phyloP scores from a whole-genome alignment of 2,797 vertebrate genomes.

The Amphiprion clarkii region DNA sequence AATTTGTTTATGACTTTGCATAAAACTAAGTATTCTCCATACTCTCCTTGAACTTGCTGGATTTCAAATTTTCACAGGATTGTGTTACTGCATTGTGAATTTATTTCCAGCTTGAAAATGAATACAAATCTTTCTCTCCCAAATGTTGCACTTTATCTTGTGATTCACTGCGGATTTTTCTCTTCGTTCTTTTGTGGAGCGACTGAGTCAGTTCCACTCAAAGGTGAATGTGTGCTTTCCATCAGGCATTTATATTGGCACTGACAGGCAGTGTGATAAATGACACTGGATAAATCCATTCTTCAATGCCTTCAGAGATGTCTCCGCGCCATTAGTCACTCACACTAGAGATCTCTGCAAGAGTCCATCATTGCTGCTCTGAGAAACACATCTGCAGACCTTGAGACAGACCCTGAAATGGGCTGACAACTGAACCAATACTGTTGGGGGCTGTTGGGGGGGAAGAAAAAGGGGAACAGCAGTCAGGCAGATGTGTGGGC shows the following conservation, averaged over 20 bases:
- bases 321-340: conserved; percentile 80
- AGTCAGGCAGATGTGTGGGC: conserved; percentile 85
- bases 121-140: conserved; percentile 9
- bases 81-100: neutral
- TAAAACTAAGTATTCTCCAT: conserved; percentile 10
- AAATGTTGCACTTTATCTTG: conserved; percentile 40
- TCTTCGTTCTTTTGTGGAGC: conserved; percentile 23
- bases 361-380: conserved; percentile 79
- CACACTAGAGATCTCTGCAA: conserved; percentile 76
- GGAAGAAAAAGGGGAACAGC: conserved; percentile 76
- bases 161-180: conserved; percentile 49
- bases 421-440: conserved; percentile 78
- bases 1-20: conserved; percentile 23
- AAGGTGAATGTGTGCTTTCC: conserved; percentile 72
- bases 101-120: conserved; percentile 27
- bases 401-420: conserved; percentile 79
- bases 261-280: conserved; percentile 76
- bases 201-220: conserved; percentile 58
- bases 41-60: conserved; percentile 23
- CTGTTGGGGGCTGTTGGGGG: conserved; percentile 65
- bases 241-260: conserved; percentile 76
- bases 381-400: conserved; percentile 79
- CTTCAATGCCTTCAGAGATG: conserved; percentile 80
- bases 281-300: conserved; percentile 77
- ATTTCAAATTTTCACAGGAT: conserved; percentile 3